Conservation (phyloP, 2,797 vertebrate species). For the Gambusia yucatana region DNA sequence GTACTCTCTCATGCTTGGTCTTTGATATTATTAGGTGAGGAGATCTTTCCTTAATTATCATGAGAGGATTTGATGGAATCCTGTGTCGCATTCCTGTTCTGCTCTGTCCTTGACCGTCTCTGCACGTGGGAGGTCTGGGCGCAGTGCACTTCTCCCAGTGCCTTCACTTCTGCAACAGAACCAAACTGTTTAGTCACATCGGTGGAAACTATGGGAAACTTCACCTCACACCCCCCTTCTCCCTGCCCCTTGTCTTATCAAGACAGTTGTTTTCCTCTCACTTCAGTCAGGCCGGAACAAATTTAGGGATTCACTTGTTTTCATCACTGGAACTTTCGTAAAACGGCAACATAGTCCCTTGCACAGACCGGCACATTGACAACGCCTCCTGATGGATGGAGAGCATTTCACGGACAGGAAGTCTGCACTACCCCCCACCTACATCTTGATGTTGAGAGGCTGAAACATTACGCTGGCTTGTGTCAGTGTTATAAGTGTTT, state of each 20-base stretch:
- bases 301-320: slow-evolving; percentile 3
- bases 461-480: slow-evolving; percentile 56
- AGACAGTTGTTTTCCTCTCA: slow-evolving; percentile 8
- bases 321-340: neutral
- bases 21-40: slow-evolving; percentile 25
- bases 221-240: slow-evolving; percentile 7
- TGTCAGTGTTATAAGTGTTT: slow-evolving; percentile 60
- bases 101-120: slow-evolving; percentile 68
- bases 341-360: neutral
- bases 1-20: slow-evolving; percentile 15
- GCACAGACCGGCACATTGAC: slow-evolving; percentile 27
- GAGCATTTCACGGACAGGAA: slow-evolving; percentile 72
- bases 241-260: slow-evolving; percentile 31
- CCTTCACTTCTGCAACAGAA: slow-evolving; percentile 24
- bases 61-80: slow-evolving; percentile 69
- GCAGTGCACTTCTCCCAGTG: slow-evolving; percentile 21
- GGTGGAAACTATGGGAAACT: slow-evolving; percentile 55
- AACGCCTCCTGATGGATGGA: slow-evolving; percentile 45
- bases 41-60: slow-evolving; percentile 56
- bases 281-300: slow-evolving; percentile 10
- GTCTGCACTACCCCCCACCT: slow-evolving; percentile 58
- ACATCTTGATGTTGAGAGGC: slow-evolving; percentile 67
- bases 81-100: slow-evolving; percentile 67
- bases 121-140: slow-evolving; percentile 55
- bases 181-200: slow-evolving; percentile 44